A percentile compares a stretch with the other conserved stretches of the same genome.
These are phyloP conservation scores for Uria aalge DNA, from an alignment of 2,113 vertebrate genomes.

Conservation along the genomic window DNA sequence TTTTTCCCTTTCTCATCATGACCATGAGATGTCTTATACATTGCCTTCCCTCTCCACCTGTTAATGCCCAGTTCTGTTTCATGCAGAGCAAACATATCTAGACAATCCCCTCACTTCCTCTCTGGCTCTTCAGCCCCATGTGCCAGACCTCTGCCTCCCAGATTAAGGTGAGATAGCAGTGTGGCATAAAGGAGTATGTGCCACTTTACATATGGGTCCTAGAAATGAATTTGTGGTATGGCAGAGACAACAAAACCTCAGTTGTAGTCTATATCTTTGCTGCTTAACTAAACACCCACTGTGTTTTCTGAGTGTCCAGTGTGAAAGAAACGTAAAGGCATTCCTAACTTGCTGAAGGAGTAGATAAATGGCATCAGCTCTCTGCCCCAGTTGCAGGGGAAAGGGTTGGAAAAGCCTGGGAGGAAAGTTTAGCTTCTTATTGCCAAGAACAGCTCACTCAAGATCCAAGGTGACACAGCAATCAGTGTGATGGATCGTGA, in stretches of 20 bases:
- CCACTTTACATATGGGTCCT: not conserved
- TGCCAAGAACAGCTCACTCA: not conserved
- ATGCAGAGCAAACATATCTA: not conserved
- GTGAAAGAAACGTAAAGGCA: not conserved
- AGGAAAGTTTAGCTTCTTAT: not conserved
- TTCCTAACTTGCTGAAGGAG: not conserved
- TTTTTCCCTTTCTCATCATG: not conserved
- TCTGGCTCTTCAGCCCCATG: not conserved
- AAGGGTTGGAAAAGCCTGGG: not conserved
- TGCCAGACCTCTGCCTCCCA: not conserved
- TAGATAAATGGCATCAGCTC: not conserved
- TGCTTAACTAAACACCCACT: not conserved
- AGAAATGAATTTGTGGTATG: not conserved
- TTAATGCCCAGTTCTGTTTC: not conserved
- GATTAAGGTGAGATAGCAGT: not conserved
- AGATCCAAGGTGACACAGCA: not conserved
- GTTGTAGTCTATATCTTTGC: not conserved
- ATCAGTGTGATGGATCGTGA: not conserved
- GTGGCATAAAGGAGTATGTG: not conserved
- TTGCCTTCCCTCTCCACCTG: not conserved
- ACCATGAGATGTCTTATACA: too few species aligned
- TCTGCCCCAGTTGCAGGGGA: not conserved
- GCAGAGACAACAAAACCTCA: not conserved
- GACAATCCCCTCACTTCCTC: not conserved
- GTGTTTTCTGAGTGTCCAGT: not conserved